Percentiles rank a stretch among this genome's conserved stretches.
phyloP scores from a whole-genome alignment of 2,113 vertebrate species.

The Gymnobelideus leadbeateri region DNA sequence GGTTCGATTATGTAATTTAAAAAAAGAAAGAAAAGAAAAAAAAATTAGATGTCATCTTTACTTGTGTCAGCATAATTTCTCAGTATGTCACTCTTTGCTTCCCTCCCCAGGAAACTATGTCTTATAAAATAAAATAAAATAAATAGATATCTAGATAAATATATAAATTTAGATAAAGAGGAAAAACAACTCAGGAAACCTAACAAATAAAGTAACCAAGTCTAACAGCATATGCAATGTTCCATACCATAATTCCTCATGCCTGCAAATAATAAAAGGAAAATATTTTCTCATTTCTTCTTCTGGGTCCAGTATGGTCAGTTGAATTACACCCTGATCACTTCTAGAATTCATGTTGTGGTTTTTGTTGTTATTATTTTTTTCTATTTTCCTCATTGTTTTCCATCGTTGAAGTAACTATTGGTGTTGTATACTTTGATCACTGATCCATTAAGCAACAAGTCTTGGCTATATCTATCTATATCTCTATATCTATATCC shows the following conservation, averaged over 20 bases:
- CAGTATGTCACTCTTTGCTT: neutral
- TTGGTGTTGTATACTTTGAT: neutral
- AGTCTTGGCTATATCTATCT: neutral
- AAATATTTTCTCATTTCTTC: neutral
- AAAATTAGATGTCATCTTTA: neutral
- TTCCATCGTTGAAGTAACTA: neutral
- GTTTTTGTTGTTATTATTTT: neutral
- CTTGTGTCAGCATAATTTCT: neutral
- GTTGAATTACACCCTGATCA: neutral
- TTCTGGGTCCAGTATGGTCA: neutral
- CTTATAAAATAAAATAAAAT: neutral
- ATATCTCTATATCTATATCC: neutral
- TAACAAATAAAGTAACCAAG: neutral
- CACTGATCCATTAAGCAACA: neutral
- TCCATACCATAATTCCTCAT: neutral
- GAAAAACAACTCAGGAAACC: neutral
- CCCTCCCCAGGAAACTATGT: neutral
- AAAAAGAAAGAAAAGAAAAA: neutral
- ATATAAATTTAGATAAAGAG: neutral
- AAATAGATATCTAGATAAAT: neutral
- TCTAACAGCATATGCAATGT: neutral
- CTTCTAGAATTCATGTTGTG: neutral
- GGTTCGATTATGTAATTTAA: neutral
- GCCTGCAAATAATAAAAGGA: neutral
- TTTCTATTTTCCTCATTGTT: neutral